Evolutionary conservation across 2,888 invertebrate species (phyloP), one percentile per base, ranked within the genome.

Genomic region (Helicoverpa assulta): DNA sequence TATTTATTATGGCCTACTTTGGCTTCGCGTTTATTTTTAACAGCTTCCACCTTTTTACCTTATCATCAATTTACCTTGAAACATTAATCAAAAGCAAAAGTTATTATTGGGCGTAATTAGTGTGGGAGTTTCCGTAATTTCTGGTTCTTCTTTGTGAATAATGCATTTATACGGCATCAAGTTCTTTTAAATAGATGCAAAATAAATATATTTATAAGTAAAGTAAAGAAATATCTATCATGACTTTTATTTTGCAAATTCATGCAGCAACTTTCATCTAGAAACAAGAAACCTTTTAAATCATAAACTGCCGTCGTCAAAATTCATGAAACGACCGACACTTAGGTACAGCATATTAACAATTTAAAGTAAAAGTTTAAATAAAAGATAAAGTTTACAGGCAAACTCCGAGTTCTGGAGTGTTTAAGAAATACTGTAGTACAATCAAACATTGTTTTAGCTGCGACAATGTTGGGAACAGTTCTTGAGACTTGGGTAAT

Each of bases 361-460:
- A 80, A 82, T 74, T 79, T 76, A 64, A 78, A 76, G 70, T 60
- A 56, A 53, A 77, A 82, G 59, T 80, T 76, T 50, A 73, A 52
- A 72, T 75, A 82, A 78, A 74, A 67, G 79, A 52, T 64, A 52
- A 66, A 68, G 62, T 63, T 70, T 56, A 26, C 47, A 62, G n/a
- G 33, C 21, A 18, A 50, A 19, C 40, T 57, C 47, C 10, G 19
- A 50, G 60, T 61, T 52, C 21, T 16, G 54, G n/a, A 18, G 58
- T 37, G 58, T 58, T 70, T 62, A 73, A 60, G 67, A 67, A 47
- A 68, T 65, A 56, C 54, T 55, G 61, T 63, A 54, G 52, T 43
- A 54, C 53, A 70, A 67, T 64, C 63, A 67, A 64, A 70, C 67
- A 78, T 73, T 72, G 58, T 64, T 68, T 68, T 53, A 61, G 47